A percentile compares a stretch with the other conserved stretches of the same genome.
Conservation (phyloP, 2,797 vertebrate genomes). For the Heliangelus exortis region DNA sequence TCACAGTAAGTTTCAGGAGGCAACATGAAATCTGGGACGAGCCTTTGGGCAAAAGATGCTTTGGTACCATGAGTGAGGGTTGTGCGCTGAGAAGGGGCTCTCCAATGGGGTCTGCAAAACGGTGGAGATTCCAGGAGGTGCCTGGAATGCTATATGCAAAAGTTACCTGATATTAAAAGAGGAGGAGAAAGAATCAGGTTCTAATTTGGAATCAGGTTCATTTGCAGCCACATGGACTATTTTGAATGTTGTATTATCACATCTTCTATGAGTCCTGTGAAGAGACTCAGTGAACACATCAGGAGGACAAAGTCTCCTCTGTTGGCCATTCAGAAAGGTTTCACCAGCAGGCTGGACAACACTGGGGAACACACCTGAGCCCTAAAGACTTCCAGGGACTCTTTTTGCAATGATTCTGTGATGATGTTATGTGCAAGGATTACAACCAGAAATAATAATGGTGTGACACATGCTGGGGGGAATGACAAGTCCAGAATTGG, state of each 20-base stretch:
- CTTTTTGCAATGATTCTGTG: neutral
- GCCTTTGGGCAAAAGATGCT: neutral
- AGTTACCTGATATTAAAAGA: neutral
- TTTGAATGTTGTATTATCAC: neutral
- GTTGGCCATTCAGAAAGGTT: neutral
- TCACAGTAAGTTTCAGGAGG: neutral
- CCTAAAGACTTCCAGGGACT: neutral
- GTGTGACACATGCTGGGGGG: neutral
- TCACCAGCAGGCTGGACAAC: neutral
- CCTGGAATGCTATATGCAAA: fast-evolving
- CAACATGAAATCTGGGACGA: neutral
- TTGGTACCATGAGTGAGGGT: neutral
- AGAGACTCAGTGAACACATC: neutral
- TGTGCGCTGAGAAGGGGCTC: neutral
- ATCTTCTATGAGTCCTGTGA: neutral
- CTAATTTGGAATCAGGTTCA: fast-evolving
- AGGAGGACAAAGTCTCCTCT: neutral
- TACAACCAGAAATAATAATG: neutral
- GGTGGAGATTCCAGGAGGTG: neutral
- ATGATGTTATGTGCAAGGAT: neutral
- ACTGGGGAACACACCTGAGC: neutral
- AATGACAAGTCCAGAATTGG: no score
- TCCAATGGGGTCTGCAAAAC: neutral
- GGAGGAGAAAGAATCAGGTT: neutral
- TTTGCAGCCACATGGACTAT: fast-evolving